Base-by-base conservation (phyloP, 2,113 vertebrate species). In the Datnioides undecimradiatus region DNA sequence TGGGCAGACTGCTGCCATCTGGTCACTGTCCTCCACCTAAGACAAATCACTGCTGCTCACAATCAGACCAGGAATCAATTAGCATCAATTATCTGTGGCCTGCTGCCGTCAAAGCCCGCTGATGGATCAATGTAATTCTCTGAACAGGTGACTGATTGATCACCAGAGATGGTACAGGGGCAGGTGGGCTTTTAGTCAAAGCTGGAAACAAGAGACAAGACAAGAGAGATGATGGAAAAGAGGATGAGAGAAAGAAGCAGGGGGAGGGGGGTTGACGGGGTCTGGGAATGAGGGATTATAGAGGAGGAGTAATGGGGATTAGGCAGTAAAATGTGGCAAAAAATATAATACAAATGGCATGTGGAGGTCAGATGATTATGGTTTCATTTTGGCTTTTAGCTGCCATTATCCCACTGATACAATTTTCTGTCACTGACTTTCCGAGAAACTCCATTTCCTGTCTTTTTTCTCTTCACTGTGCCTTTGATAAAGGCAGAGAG, bases 1-100 rank as follows among this genome's bases (percentile, higher is more conserved):
- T 72, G 80, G 66, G 34, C 79, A 87, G 73, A 73, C 84, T 82
- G 80, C 52, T 66, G 81, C 89, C 92, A 93, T 93, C 91, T 93
- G 92, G 86, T 79, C 75, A 79, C 75, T 73, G 82, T 88, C 89
- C 76, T 76, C 77, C 48, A 55, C 72, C 63, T 70, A 82, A 88
- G 83, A 92, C 87, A 85, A 89, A 92, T 93, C 83, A 80, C 85
- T 54, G 80, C 85, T 49, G 14, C 77, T 73, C 66, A 81, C 78
- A 84, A 87, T 82, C 65, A 76, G 51, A 80, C 72, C 25, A 41
- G 21, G 70, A 90, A 88, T 83, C 88, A 88, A 88, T 92, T 88
- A 84, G 60, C 84, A 91, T 92, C 82, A 83, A 89, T 93, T 93
- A 87, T 81, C 75, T 71, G 27, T 43, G 27, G 83, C 59, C 75